These are phyloP conservation scores for Anarhynchus alexandrinus DNA, from an alignment of 2,113 vertebrate genomes.

Conservation along the genomic window DNA sequence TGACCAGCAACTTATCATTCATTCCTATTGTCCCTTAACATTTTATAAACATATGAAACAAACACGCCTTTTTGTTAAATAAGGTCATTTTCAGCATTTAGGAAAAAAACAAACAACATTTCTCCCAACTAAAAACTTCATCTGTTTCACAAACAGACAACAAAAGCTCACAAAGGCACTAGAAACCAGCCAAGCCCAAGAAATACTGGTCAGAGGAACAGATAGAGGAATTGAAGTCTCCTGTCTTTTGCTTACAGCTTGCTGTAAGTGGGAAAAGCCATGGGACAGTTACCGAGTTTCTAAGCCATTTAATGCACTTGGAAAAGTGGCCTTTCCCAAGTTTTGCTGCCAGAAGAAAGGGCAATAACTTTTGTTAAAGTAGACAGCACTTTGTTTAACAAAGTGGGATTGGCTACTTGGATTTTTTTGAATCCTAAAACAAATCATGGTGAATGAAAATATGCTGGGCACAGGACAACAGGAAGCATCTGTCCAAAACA, in stretches of 20 bases:
- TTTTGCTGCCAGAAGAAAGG: not conserved
- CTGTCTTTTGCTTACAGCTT: not conserved
- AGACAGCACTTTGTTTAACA: not conserved
- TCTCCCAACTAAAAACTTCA: not conserved
- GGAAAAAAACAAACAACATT: not conserved
- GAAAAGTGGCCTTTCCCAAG: not conserved
- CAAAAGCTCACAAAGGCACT: not conserved
- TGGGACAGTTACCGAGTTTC: not conserved
- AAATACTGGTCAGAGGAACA: not conserved
- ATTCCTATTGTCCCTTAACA: not conserved
- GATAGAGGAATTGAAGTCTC: not conserved
- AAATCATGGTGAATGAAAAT: not conserved
- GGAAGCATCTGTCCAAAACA: not conserved
- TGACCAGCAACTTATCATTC: not conserved
- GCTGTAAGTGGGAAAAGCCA: not conserved
- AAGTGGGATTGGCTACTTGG: not conserved
- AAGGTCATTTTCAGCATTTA: not conserved
- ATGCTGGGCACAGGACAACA: not conserved
- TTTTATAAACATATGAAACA: not conserved
- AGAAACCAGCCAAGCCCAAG: not conserved
- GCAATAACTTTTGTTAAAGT: not conserved
- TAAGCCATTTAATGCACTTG: not conserved
- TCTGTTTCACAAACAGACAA: not conserved
- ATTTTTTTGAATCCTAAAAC: not conserved
- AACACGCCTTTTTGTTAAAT: not conserved